Percentiles rank a stretch among this genome's conserved stretches.
Conservation (phyloP, 2,888 invertebrate genomes). For the Microctonus hyperodae region DNA sequence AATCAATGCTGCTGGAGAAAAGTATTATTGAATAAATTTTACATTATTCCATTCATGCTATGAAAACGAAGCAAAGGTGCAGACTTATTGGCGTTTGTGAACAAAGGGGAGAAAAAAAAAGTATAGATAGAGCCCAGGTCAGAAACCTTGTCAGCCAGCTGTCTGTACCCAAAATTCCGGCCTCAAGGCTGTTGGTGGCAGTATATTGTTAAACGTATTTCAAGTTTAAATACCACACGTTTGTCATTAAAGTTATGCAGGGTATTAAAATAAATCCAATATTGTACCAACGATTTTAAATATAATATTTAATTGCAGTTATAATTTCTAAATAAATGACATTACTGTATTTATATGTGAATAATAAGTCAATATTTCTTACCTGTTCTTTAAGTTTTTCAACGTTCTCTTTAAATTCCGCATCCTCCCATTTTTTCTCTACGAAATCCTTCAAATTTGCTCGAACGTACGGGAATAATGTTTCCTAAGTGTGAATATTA, state of each 20-base stretch:
- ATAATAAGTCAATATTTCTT: constrained; percentile 35
- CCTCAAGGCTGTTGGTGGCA: constrained; percentile 14
- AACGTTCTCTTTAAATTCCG: constrained; percentile 73
- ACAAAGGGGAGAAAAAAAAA: constrained; percentile 43
- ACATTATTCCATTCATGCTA: constrained; percentile 37
- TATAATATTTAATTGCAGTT: too few relatives aligned
- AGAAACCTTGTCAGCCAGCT: constrained; percentile 50
- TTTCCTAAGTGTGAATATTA: constrained; percentile 68
- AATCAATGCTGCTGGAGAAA: constrained; percentile 8
- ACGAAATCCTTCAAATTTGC: constrained; percentile 77
- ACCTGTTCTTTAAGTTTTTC: constrained; percentile 72
- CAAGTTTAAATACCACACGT: constrained; percentile 15
- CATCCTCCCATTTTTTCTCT: constrained; percentile 73
- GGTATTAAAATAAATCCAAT: too few relatives aligned
- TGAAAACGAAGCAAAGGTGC: constrained; percentile 24
- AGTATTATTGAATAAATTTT: constrained; percentile 20
- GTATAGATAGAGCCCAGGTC: constrained; percentile 47
- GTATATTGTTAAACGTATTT: constrained; percentile 29
- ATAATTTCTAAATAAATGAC: too few relatives aligned
- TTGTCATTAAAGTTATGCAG: neutral
- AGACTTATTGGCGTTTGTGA: constrained; percentile 40
- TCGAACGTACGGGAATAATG: constrained; percentile 79
- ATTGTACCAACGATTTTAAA: too few relatives aligned
- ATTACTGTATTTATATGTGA: neutral
- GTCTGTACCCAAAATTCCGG: constrained; percentile 35